Conservation (phyloP, 2,888 invertebrate species). For the Lepidocyrtoides sp. region DNA sequence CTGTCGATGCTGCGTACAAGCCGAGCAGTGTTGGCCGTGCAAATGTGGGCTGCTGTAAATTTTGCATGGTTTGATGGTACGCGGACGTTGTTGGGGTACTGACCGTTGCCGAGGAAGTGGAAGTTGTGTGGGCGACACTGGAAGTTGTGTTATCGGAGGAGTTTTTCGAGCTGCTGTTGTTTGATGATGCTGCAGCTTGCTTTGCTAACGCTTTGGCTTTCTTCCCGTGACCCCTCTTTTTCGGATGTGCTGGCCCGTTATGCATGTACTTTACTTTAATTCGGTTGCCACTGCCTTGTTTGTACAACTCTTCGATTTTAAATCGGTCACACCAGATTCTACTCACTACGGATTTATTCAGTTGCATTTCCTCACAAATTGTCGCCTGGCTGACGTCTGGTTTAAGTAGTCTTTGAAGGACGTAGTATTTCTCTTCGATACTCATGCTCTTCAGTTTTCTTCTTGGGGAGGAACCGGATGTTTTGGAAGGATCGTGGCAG, state of each 20-base stretch:
- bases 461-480: slow-evolving; percentile 44
- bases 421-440: slow-evolving; percentile 77
- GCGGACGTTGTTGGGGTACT: slow-evolving; percentile 49
- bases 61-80: slow-evolving; percentile 71
- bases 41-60: slow-evolving; percentile 69
- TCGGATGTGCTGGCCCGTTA: slow-evolving; percentile 69
- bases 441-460: slow-evolving; percentile 78
- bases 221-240: slow-evolving; percentile 72
- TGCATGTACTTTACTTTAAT: slow-evolving; percentile 78
- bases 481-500: slow-evolving; percentile 63
- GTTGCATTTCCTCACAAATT: slow-evolving; percentile 76
- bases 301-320: slow-evolving; percentile 77
- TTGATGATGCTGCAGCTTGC: slow-evolving; percentile 63
- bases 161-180: slow-evolving; percentile 13
- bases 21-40: slow-evolving; percentile 65
- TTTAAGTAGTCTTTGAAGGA: slow-evolving; percentile 74
- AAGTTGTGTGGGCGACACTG: slow-evolving; percentile 32
- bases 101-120: slow-evolving; percentile 10
- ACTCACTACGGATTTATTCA: slow-evolving; percentile 77
- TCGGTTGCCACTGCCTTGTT: slow-evolving; percentile 74
- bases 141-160: neutral
- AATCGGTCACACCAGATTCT: slow-evolving; percentile 80
- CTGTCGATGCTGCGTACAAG: slow-evolving; percentile 57
- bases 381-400: slow-evolving; percentile 77
- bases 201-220: slow-evolving; percentile 70